Base-by-base conservation (phyloP, 2,797 vertebrate genomes). In the Thunnus albacares region DNA sequence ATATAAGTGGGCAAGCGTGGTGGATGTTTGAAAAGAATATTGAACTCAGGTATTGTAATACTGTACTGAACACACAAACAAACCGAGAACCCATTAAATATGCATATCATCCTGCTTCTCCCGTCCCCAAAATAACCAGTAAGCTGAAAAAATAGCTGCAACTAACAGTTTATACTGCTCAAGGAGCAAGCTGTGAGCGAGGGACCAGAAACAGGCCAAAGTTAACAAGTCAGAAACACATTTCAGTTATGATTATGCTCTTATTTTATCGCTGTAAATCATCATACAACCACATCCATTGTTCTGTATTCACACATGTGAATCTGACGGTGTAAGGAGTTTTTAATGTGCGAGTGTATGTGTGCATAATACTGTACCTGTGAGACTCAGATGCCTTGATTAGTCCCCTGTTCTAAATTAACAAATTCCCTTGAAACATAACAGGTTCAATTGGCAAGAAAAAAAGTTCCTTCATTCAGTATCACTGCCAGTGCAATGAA, bases 401-500 rank as follows among this genome's bases (percentile, higher is more conserved):
- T 91, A 91, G 82, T 87, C 84, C 76, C 77, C 70, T 17, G 80
- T 75, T 85, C 74, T 81, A 67, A 87, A 93, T 91, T 76, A 91
- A 72, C 86, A 83, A 88, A 90, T 92, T 91, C 89, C 87, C 81
- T 43, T 77, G 81, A 84, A 91, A 86, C 73, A 74, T 82, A 78
- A 84, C 82, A 81, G 71, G 88, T 93, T 92, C 86, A 87, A 83
- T 82, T 88, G 88, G 64, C 59, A 59, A 53, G 43, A 68, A 56
- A 67, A 75, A 84, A 84, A 87, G 74, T 87, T 88, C 87, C 92
- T 94, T 90, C 91, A 88, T 93, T 94, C 93, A 88, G 90, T 85
- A 83, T 83, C 84, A 85, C 84, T 91, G 86, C 67, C 86, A 88
- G 94, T 95, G 94, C 95, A 95, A 93, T 85, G 92, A 95, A 95